Conservation (phyloP, 2,797 vertebrate genomes). For the Paedocypris micromegethes region DNA sequence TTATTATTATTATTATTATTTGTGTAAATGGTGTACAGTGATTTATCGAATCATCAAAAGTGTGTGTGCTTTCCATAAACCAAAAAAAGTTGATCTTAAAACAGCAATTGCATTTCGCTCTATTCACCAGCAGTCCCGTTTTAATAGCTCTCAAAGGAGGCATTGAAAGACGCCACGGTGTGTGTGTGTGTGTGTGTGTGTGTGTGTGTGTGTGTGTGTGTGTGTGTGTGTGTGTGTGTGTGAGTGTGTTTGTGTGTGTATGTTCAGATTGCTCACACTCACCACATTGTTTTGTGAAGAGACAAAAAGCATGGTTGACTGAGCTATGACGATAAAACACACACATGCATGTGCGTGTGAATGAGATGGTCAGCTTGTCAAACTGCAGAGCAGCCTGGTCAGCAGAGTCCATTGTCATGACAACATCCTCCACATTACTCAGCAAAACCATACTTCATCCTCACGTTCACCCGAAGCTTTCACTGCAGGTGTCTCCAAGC, state of each 20-base stretch:
- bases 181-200: constrained; percentile 26
- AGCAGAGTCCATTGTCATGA: constrained; percentile 37
- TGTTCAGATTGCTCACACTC: constrained; percentile 24
- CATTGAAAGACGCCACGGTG: constrained; percentile 24
- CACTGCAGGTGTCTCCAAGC: constrained; percentile 2
- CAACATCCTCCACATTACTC: constrained; percentile 35
- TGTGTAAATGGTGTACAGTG: too few relatives aligned
- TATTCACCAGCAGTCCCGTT: constrained; percentile 25
- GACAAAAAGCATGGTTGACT: constrained; percentile 1
- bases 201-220: constrained; percentile 33
- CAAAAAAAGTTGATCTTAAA: too few relatives aligned
- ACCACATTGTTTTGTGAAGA: background rate
- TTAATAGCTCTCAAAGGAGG: constrained; percentile 28
- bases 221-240: constrained; percentile 31
- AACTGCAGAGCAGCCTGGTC: constrained; percentile 26
- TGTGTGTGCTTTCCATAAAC: too few relatives aligned
- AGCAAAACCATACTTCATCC: constrained; percentile 18
- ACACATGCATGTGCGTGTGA: background rate
- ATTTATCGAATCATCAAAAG: too few relatives aligned
- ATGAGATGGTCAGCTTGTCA: constrained; percentile 27
- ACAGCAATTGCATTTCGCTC: too few relatives aligned
- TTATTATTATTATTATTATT: too few relatives aligned
- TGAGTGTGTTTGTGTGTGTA: constrained; percentile 2
- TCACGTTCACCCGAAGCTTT: background rate
- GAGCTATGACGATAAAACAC: background rate